Evolutionary conservation across 2,888 invertebrate genomes (phyloP).

Genomic region (Acleris emargana): DNA sequence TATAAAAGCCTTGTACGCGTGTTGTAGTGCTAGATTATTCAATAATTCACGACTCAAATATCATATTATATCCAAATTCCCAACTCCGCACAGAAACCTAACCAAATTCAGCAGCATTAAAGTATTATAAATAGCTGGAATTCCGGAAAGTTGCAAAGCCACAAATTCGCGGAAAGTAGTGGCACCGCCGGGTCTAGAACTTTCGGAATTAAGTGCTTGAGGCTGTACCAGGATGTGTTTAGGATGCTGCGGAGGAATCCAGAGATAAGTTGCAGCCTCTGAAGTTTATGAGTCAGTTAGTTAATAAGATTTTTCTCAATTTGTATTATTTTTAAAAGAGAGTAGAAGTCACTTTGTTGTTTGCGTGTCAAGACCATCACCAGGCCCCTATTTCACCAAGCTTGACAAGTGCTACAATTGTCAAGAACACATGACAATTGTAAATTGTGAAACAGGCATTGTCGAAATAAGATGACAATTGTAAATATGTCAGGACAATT

Average conservation of each 20-base stretch:
- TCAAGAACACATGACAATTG: too few relatives aligned
- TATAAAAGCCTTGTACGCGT: too few relatives aligned
- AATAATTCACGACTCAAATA: background rate
- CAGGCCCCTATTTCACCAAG: too few relatives aligned
- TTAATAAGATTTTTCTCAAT: too few relatives aligned
- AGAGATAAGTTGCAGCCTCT: background rate
- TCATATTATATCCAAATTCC: background rate
- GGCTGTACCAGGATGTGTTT: conserved; percentile 12
- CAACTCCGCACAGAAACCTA: background rate
- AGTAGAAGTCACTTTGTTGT: too few relatives aligned
- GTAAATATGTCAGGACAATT: too few relatives aligned
- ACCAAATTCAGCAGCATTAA: conserved; percentile 10
- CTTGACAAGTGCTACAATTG: too few relatives aligned
- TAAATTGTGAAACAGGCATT: too few relatives aligned
- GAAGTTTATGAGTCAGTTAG: background rate
- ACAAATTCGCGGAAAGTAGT: conserved; percentile 20
- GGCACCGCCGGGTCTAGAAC: background rate
- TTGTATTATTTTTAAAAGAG: too few relatives aligned
- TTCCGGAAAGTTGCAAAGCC: conserved; percentile 17
- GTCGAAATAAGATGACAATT: too few relatives aligned
- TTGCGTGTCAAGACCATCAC: too few relatives aligned
- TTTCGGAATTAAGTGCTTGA: conserved; percentile 13
- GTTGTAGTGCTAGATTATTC: too few relatives aligned
- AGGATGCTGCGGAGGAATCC: conserved; percentile 7
- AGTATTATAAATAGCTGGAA: conserved; percentile 18